These are phyloP conservation scores for Orchesella flavescens DNA, from an alignment of 2,888 invertebrate species.

Conservation along the genomic window DNA sequence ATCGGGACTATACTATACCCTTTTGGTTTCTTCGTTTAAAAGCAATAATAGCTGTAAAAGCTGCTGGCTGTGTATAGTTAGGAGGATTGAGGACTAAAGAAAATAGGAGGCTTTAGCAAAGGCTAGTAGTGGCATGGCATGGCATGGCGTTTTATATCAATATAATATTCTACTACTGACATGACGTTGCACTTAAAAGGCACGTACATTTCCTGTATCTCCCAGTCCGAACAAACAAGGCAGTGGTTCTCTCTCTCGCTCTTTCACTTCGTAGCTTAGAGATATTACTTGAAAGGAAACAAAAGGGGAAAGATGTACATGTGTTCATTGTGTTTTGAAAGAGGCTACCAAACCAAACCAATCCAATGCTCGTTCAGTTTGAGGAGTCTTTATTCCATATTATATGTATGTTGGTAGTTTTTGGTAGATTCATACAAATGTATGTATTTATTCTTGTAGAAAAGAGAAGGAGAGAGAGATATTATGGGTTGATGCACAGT, in stretches of 20 bases:
- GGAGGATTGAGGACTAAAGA: too few species aligned
- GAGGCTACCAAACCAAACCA: not conserved
- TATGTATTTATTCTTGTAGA: not conserved
- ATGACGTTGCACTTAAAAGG: too few species aligned
- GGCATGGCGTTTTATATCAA: too few species aligned
- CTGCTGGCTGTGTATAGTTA: not conserved
- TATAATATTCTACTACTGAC: too few species aligned
- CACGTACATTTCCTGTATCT: too few species aligned
- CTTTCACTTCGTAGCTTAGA: constrained; percentile 17
- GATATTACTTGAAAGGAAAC: not conserved
- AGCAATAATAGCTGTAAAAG: not conserved
- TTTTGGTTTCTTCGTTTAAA: not conserved
- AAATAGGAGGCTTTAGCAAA: too few species aligned
- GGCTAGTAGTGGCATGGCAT: too few species aligned
- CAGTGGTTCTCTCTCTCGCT: not conserved
- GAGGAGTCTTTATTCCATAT: not conserved
- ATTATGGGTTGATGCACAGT: not conserved
- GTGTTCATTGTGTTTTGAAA: not conserved
- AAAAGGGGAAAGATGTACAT: constrained; percentile 4
- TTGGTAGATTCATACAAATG: not conserved
- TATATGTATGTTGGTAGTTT: not conserved
- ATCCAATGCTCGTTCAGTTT: not conserved
- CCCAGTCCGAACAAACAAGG: not conserved
- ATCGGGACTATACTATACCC: not conserved
- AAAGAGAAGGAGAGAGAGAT: constrained; percentile 1